Base-by-base conservation (phyloP, 2,888 invertebrate genomes). In the Drosophila conformis region DNA sequence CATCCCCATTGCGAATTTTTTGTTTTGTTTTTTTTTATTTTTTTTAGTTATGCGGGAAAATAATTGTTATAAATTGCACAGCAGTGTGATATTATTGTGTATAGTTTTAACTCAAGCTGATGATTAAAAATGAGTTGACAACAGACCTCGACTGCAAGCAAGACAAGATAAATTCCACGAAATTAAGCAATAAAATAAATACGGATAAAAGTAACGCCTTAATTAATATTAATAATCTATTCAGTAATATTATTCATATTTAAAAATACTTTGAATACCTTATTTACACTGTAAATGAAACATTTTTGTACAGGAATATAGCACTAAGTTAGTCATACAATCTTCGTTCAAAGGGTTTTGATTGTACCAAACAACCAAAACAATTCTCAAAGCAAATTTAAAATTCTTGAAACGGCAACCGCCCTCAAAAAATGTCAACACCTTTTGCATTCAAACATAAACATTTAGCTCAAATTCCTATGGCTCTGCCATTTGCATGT, bases 381-480 rank as follows among this genome's bases (percentile, higher is more conserved):
- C 13, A 2, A 15, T 21, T 29, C n/a, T 33, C 15, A 25, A 64
- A 49, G 27, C 10, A 40, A 33, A 27, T n/a, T 33, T n/a, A 21
- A 38, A 67, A 60, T 56, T 60, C 42, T 29, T 48, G 21, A 2
- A 33, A 70, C 40, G 46, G 36, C 33, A 13, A 42, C 52, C 33
- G 31, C 21, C 18, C 35, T 49, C 21, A 13, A 33, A 21, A 68
- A 82, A 83, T 69, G 60, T 74, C 83, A 79, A 70, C 83, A 76
- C 83, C 70, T 78, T 64, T 79, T 48, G 51, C 59, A 78, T 73
- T 80, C 73, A 78, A 78, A 74, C 83, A 63, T 56, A 83, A 80
- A 74, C 72, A 78, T 89, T 88, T 78, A 36, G 70, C 67, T 69
- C 69, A 58, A 78, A 87, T 82, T 78, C 79, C 82, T 56, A 40